These are phyloP conservation scores for Leucopsar rothschildi DNA, from an alignment of 2,113 vertebrate genomes.

Conservation along the genomic window DNA sequence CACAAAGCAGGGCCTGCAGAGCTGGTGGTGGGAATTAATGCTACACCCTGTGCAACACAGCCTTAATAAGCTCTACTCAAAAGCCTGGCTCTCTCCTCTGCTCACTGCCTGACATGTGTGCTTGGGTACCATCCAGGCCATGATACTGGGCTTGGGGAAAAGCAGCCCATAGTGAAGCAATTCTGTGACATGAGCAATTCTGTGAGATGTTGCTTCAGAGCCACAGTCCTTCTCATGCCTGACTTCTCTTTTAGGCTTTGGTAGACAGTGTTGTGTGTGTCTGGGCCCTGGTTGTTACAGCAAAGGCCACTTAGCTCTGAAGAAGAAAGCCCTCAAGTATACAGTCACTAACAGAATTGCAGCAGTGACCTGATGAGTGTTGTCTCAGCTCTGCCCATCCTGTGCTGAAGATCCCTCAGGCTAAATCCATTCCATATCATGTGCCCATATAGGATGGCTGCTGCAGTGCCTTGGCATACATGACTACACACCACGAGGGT, in stretches of 20 bases:
- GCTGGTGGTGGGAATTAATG: background rate
- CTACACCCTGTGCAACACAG: background rate
- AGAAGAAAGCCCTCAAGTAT: background rate
- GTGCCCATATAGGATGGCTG: background rate
- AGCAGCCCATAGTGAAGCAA: background rate
- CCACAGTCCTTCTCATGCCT: background rate
- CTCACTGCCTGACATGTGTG: rapidly evolving
- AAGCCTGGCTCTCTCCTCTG: background rate
- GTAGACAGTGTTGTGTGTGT: background rate
- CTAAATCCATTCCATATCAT: background rate
- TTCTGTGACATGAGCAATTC: background rate
- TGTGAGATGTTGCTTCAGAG: background rate
- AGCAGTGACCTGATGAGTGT: background rate
- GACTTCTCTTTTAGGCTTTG: background rate
- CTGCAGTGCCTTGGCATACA: background rate
- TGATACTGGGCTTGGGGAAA: background rate
- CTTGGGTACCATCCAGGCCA: background rate
- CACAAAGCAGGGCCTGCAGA: background rate
- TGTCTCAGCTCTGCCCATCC: background rate
- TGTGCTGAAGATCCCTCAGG: background rate
- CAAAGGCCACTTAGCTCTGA: background rate
- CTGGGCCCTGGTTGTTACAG: background rate
- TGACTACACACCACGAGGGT: background rate
- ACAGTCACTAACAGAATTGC: background rate
- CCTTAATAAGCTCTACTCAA: background rate